Evolutionary conservation across 2,113 vertebrate species (phyloP).

Genomic region (Ptychochromis oligacanthus): DNA sequence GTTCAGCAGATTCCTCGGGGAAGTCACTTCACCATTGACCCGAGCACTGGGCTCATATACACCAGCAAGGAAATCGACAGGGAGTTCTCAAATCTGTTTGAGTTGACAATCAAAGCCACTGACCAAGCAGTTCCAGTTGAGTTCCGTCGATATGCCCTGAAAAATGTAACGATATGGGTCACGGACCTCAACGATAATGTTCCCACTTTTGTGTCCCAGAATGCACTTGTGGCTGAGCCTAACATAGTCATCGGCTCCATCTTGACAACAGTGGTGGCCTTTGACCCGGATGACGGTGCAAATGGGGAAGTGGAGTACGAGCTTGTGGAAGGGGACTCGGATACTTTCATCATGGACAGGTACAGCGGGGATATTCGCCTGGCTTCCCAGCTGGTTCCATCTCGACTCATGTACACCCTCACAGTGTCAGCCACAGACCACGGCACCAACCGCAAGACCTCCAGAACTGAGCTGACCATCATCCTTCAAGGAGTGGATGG

Average conservation of each 20-base stretch:
- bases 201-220: slow-evolving; percentile 91
- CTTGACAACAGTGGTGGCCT: slow-evolving; percentile 90
- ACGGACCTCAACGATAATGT: slow-evolving; percentile 95
- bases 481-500: slow-evolving; percentile 91
- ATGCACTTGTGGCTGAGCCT: slow-evolving; percentile 90
- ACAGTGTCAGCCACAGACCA: slow-evolving; percentile 92
- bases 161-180: slow-evolving; percentile 95
- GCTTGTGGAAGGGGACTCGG: slow-evolving; percentile 89
- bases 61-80: slow-evolving; percentile 91
- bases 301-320: slow-evolving; percentile 98
- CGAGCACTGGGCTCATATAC: slow-evolving; percentile 85
- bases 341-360: slow-evolving; percentile 94
- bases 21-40: slow-evolving; percentile 89
- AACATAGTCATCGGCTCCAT: slow-evolving; percentile 91
- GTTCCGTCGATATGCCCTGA: slow-evolving; percentile 89
- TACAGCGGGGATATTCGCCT: slow-evolving; percentile 94
- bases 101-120: slow-evolving; percentile 91
- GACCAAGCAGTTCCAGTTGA: slow-evolving; percentile 94
- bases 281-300: slow-evolving; percentile 92
- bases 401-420: slow-evolving; percentile 90
- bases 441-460: slow-evolving; percentile 87
- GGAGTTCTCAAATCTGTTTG: slow-evolving; percentile 95
- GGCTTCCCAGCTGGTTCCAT: slow-evolving; percentile 87
- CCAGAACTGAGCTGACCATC: slow-evolving; percentile 90
- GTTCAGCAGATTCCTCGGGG: slow-evolving; percentile 92